Evolutionary conservation across 2,113 vertebrate species (phyloP).

Genomic region (Pandion haliaetus): DNA sequence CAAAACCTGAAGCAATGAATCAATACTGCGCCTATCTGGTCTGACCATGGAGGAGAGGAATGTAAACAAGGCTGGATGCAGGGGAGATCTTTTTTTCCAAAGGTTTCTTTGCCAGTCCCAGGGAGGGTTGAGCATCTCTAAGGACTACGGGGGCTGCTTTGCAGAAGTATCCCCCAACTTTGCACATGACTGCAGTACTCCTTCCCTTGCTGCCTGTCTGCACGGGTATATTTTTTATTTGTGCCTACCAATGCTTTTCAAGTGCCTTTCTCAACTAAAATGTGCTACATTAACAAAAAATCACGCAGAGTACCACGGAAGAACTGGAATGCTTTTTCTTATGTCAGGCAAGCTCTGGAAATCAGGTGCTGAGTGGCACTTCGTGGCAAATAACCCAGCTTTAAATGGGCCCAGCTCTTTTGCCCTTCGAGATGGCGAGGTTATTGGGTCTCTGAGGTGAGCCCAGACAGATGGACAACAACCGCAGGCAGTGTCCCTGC

Average conservation of each 20-base stretch:
- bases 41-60: neutral
- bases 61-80: neutral
- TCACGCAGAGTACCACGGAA: neutral
- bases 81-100: neutral
- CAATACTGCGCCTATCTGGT: constrained; percentile 54
- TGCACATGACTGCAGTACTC: neutral
- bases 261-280: neutral
- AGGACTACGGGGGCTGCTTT: neutral
- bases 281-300: neutral
- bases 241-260: neutral
- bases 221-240: neutral
- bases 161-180: neutral
- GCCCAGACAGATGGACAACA: neutral
- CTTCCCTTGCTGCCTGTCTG: neutral
- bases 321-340: neutral
- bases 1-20: constrained; percentile 39
- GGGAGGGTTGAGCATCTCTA: neutral
- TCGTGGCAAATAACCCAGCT: neutral
- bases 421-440: neutral
- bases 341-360: neutral
- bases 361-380: neutral
- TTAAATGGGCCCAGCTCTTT: neutral
- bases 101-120: neutral
- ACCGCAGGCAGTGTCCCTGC: fast-evolving
- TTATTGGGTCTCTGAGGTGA: neutral